A percentile compares a stretch with the other conserved stretches of the same genome.
phyloP scores from a whole-genome alignment of 2,113 vertebrate species.

The Platysternon megacephalum region DNA sequence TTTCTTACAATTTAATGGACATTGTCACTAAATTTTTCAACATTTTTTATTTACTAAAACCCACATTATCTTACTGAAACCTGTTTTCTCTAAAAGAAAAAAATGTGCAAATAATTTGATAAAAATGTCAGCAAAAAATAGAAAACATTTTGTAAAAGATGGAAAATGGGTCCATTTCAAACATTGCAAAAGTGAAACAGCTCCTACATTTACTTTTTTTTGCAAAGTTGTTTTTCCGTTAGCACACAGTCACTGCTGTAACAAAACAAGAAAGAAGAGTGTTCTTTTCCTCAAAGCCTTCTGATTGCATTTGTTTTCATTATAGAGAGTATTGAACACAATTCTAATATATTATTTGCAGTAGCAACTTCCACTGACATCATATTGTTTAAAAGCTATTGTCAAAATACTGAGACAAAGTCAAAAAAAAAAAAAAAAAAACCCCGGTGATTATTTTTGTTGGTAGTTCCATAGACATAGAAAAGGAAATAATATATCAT shows the following conservation, averaged over 20 bases:
- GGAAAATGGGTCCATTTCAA: neutral
- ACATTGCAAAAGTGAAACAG: neutral
- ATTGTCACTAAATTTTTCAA: neutral
- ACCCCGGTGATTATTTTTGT: neutral
- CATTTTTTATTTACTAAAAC: neutral
- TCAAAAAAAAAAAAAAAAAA: neutral
- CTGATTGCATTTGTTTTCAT: neutral
- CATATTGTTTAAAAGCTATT: constrained; percentile 47
- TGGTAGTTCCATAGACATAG: neutral
- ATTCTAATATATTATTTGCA: neutral
- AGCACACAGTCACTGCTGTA: neutral
- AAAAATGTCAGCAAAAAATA: neutral
- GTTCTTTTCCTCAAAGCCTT: neutral
- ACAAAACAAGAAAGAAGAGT: neutral
- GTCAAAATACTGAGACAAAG: constrained; percentile 18
- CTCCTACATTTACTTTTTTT: neutral
- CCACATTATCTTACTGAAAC: neutral
- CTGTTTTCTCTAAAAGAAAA: neutral
- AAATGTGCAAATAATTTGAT: fast-evolving
- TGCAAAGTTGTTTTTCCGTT: neutral
- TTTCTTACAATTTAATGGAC: neutral
- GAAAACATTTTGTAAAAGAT: neutral
- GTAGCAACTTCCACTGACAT: neutral
- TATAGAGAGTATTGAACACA: neutral
- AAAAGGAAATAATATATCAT: constrained; percentile 59